phyloP scores from a whole-genome alignment of 2,113 vertebrate species.

The Neopipo cinnamomea region DNA sequence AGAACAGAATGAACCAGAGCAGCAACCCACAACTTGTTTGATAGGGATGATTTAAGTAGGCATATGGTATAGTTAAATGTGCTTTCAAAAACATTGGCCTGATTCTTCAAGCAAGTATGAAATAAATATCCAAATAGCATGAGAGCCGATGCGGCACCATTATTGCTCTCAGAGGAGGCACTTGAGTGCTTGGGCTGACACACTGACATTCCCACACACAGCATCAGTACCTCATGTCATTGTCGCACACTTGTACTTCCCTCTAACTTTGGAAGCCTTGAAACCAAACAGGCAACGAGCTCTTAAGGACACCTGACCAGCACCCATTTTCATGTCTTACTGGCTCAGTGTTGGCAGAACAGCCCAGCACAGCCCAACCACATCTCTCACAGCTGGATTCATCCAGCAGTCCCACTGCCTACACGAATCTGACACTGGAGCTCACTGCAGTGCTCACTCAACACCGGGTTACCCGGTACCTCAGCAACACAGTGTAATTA shows the following conservation, averaged over 20 bases:
- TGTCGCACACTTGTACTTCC: neutral
- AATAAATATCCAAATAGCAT: constrained; percentile 66
- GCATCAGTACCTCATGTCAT: neutral
- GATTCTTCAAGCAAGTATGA: constrained; percentile 69
- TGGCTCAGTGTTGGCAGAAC: neutral
- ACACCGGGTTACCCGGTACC: fast-evolving
- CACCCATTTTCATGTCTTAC: neutral
- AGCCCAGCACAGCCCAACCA: neutral
- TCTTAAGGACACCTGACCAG: neutral
- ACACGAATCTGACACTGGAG: too few relatives aligned
- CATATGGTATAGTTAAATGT: constrained; percentile 80
- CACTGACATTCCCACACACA: neutral
- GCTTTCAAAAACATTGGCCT: constrained; percentile 79
- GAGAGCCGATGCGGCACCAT: constrained; percentile 8
- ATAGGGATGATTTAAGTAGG: constrained; percentile 76
- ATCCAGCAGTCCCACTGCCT: neutral
- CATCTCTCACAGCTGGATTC: neutral
- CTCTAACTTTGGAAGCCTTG: neutral
- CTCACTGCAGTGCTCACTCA: neutral
- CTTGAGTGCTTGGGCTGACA: constrained; percentile 8
- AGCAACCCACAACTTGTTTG: constrained; percentile 76
- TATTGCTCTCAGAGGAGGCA: constrained; percentile 30
- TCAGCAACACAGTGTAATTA: neutral
- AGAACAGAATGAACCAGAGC: constrained; percentile 74
- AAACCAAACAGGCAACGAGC: neutral